A percentile compares a stretch with the other conserved stretches of the same genome.
These are phyloP conservation scores for Biston stratarius DNA, from an alignment of 2,888 invertebrate species.

Conservation along the genomic window DNA sequence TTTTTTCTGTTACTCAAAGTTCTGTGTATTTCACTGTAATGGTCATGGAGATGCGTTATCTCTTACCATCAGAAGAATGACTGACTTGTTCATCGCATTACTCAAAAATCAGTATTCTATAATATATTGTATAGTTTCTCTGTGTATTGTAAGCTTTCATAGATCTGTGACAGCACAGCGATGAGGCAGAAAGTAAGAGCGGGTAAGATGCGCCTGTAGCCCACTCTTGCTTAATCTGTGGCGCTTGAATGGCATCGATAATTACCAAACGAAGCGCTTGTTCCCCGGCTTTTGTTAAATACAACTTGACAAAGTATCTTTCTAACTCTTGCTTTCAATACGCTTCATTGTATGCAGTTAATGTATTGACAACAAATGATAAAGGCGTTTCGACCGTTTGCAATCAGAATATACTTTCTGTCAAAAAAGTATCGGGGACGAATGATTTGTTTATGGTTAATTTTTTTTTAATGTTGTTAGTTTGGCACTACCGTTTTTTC, in stretches of 20 bases:
- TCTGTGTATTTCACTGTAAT: too few relatives aligned
- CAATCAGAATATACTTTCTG: conserved; percentile 6
- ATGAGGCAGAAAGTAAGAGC: conserved; percentile 70
- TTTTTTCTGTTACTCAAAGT: too few relatives aligned
- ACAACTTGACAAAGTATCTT: conserved; percentile 32
- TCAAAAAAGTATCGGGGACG: too few relatives aligned
- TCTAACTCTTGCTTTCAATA: conserved; percentile 53
- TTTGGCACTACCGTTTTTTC: too few relatives aligned
- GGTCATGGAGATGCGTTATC: too few relatives aligned
- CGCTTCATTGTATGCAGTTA: conserved; percentile 24
- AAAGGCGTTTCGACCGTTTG: conserved; percentile 17
- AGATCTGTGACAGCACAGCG: conserved; percentile 45
- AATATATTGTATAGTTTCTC: background rate
- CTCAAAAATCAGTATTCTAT: too few relatives aligned
- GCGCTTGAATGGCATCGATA: conserved; percentile 65
- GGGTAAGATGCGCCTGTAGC: conserved; percentile 64
- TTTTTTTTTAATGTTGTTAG: too few relatives aligned
- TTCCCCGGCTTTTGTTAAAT: conserved; percentile 45
- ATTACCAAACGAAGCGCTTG: conserved; percentile 50
- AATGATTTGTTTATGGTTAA: too few relatives aligned
- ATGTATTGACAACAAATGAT: conserved; percentile 29
- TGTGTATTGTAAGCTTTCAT: conserved; percentile 16
- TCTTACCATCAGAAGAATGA: too few relatives aligned
- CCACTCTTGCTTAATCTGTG: conserved; percentile 44
- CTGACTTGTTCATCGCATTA: too few relatives aligned